These are phyloP conservation scores for Falcaria lacertinaria DNA, from an alignment of 2,888 invertebrate species.

Conservation along the genomic window DNA sequence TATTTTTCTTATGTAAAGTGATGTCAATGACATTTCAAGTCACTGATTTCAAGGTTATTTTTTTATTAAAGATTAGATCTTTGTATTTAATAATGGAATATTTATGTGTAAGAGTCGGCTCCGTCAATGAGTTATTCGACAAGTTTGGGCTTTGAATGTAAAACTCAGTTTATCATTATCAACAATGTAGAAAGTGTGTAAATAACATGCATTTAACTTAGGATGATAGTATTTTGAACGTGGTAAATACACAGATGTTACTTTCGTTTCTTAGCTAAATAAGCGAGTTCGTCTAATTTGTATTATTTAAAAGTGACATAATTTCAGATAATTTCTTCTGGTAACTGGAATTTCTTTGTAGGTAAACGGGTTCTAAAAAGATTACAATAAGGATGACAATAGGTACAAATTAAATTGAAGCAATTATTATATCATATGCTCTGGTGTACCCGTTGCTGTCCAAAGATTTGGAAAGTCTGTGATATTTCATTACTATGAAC, in stretches of 20 bases:
- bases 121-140: constrained; percentile 52
- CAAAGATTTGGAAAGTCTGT: constrained; percentile 79
- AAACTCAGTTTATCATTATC: constrained; percentile 54
- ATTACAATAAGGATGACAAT: constrained; percentile 46
- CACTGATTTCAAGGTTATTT: constrained; percentile 73
- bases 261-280: constrained; percentile 65
- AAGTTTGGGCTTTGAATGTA: constrained; percentile 50
- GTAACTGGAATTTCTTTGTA: constrained; percentile 72
- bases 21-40: constrained; percentile 76
- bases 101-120: constrained; percentile 67
- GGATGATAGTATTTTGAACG: constrained; percentile 62
- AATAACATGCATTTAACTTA: constrained; percentile 75
- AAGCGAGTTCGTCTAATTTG: constrained; percentile 64
- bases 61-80: constrained; percentile 73
- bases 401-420: constrained; percentile 65
- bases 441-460: constrained; percentile 72
- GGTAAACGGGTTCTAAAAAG: constrained; percentile 67
- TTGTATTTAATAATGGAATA: constrained; percentile 56
- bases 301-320: constrained; percentile 61
- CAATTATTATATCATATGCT: constrained; percentile 42
- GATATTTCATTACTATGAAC: constrained; percentile 75
- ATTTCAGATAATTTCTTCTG: constrained; percentile 68
- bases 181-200: constrained; percentile 61
- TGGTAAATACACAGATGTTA: constrained; percentile 61
- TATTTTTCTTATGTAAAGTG: constrained; percentile 74